Conservation (phyloP, 1,140 invertebrate genomes). For the Drosophila repletoides region DNA sequence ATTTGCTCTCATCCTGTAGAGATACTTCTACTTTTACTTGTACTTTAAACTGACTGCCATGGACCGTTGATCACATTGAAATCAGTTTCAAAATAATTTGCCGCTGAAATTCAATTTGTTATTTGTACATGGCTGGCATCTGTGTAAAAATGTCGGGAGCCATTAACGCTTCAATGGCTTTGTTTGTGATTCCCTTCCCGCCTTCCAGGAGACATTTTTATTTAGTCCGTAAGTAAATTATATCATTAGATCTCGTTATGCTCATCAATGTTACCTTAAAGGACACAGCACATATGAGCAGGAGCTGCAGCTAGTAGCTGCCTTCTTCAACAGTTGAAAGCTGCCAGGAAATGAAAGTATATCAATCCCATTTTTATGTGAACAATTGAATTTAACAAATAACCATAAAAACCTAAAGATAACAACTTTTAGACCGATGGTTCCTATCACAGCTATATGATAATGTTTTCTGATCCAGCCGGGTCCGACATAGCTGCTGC, state of each 20-base stretch:
- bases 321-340: neutral
- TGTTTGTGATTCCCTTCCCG: conserved; percentile 42
- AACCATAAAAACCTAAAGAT: no score
- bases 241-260: conserved; percentile 68
- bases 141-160: conserved; percentile 24
- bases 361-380: no score
- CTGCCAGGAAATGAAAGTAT: no score
- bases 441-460: no score
- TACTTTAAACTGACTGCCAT: conserved; percentile 64
- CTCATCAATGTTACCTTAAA: conserved; percentile 38
- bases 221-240: conserved; percentile 70
- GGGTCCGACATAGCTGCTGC: no score
- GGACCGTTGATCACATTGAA: conserved; percentile 71
- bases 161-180: conserved; percentile 74
- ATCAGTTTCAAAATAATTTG: conserved; percentile 80
- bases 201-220: conserved; percentile 53
- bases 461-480: no score
- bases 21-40: neutral
- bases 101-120: conserved; percentile 78
- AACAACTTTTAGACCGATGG: no score
- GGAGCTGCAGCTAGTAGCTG: neutral
- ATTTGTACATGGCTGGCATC: conserved; percentile 67
- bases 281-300: neutral
- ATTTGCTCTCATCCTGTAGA: conserved; percentile 13
- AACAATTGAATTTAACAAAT: no score